Conservation (phyloP, 2,113 vertebrate species). For the Mirza zaza region DNA sequence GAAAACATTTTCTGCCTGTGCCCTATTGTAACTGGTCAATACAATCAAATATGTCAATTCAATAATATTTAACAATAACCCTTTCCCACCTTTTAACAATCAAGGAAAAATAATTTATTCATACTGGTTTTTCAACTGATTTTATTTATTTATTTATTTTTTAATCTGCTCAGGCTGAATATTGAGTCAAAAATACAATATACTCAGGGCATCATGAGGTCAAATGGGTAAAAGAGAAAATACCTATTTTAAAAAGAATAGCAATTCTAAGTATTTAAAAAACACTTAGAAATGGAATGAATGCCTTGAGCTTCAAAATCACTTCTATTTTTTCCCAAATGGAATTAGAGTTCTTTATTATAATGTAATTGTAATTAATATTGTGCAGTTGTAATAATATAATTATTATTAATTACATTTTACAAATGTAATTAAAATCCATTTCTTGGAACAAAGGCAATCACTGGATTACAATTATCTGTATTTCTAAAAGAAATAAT, state of each 20-base stretch:
- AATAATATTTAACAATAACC: not conserved
- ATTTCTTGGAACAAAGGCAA: slow-evolving; percentile 80
- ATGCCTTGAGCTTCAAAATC: slow-evolving; percentile 68
- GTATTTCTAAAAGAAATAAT: slow-evolving; percentile 82
- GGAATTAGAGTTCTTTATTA: slow-evolving; percentile 78
- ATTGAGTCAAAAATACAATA: slow-evolving; percentile 10
- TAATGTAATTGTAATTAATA: slow-evolving; percentile 81
- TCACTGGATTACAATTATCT: slow-evolving; percentile 79
- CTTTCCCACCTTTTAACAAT: not conserved
- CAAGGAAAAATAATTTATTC: not conserved
- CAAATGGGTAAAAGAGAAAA: slow-evolving; percentile 56
- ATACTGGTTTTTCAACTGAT: slow-evolving; percentile 21
- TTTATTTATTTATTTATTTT: not conserved
- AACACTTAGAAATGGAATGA: slow-evolving; percentile 63
- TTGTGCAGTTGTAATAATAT: slow-evolving; percentile 82
- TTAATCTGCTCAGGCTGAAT: not conserved
- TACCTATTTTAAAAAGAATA: slow-evolving; percentile 57
- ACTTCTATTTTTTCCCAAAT: slow-evolving; percentile 76
- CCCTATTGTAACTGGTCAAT: not conserved
- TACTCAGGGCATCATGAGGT: slow-evolving; percentile 52
- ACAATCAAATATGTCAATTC: not conserved
- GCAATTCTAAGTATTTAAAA: slow-evolving; percentile 9
- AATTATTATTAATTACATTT: slow-evolving; percentile 86
- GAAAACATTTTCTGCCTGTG: not conserved
- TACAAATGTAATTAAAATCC: slow-evolving; percentile 82